A percentile compares a stretch with the other conserved stretches of the same genome.
These are phyloP conservation scores for Alouatta palliata DNA, from an alignment of 2,113 vertebrate genomes.

Conservation along the genomic window DNA sequence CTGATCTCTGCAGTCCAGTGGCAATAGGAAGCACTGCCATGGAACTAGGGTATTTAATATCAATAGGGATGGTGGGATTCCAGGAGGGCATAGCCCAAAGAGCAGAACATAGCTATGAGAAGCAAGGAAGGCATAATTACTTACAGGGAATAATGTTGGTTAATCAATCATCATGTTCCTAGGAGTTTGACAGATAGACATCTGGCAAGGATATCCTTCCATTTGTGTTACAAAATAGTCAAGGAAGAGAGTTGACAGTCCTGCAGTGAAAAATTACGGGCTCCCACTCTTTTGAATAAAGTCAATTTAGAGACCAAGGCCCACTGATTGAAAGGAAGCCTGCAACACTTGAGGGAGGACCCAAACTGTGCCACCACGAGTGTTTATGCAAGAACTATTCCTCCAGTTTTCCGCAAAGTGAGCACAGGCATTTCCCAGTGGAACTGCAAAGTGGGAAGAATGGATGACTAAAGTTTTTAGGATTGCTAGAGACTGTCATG, in stretches of 20 bases:
- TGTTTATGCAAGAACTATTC: neutral
- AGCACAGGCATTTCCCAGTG: neutral
- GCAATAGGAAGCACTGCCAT: neutral
- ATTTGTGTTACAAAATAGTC: neutral
- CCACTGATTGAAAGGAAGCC: neutral
- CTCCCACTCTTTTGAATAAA: neutral
- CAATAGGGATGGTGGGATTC: neutral
- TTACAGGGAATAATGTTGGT: neutral
- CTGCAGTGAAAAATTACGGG: neutral
- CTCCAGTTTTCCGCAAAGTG: neutral
- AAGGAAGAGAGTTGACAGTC: neutral
- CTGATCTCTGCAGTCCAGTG: neutral
- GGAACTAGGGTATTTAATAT: neutral
- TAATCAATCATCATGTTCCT: slow-evolving; percentile 24
- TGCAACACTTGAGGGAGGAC: neutral
- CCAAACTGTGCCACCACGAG: too few species aligned
- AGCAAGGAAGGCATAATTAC: neutral
- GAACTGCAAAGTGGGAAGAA: neutral
- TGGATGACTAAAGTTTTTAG: neutral
- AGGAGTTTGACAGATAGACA: neutral
- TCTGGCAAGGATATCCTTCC: neutral
- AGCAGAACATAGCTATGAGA: neutral
- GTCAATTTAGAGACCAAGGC: neutral
- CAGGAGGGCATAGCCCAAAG: neutral
- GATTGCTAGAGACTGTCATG: neutral